Percentiles rank a stretch among this genome's conserved stretches.
Conservation (phyloP, 2,888 invertebrate genomes). For the Pimpla rufipes region DNA sequence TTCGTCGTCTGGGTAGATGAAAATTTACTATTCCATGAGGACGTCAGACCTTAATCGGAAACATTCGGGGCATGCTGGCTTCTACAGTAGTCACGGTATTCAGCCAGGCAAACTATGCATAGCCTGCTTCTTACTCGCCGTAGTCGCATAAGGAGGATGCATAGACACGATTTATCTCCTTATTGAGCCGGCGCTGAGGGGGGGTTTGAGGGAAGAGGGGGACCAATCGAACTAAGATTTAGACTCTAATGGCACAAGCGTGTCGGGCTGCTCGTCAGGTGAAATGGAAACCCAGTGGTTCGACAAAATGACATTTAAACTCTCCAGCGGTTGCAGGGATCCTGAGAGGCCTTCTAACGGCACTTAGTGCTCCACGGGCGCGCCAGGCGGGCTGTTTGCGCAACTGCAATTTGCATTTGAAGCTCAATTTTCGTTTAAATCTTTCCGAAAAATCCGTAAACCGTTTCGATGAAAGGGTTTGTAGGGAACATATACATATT, state of each 20-base stretch:
- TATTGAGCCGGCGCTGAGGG: background rate
- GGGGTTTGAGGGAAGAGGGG: slow-evolving; percentile 15
- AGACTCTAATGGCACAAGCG: slow-evolving; percentile 36
- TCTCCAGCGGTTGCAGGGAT: background rate
- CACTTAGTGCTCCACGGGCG: background rate
- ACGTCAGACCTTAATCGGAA: slow-evolving; percentile 55
- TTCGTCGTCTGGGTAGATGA: slow-evolving; percentile 31
- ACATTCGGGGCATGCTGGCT: slow-evolving; percentile 39
- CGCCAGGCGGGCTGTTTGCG: background rate
- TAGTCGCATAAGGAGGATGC: slow-evolving; percentile 40
- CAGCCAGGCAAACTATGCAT: background rate
- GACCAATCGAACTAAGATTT: slow-evolving; percentile 5
- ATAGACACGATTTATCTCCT: slow-evolving; percentile 42
- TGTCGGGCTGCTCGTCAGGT: background rate
- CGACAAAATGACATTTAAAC: slow-evolving; percentile 12
- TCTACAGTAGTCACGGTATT: slow-evolving; percentile 26
- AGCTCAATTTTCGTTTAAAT: background rate
- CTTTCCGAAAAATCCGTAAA: too few species aligned
- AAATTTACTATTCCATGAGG: slow-evolving; percentile 55
- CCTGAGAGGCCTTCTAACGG: background rate
- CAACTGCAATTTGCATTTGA: background rate
- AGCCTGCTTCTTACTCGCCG: slow-evolving; percentile 3
- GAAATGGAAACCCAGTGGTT: slow-evolving; percentile 11
- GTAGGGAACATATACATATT: background rate
- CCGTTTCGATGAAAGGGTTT: background rate